These are phyloP conservation scores for Mimachlamys varia DNA, from an alignment of 2,888 invertebrate genomes.

Conservation along the genomic window DNA sequence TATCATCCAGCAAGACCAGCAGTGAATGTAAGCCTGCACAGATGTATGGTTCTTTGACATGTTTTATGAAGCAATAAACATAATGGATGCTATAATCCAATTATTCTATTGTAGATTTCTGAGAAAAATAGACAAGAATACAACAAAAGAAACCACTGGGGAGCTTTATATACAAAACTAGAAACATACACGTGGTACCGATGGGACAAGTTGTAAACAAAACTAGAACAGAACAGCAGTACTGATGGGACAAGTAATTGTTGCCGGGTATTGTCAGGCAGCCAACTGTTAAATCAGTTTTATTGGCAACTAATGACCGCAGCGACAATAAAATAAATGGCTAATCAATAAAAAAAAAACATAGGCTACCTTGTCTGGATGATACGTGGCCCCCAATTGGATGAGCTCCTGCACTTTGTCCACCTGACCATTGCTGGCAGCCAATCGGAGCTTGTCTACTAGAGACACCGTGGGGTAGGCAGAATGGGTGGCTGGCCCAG, in stretches of 20 bases:
- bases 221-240: no score
- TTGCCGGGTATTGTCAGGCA: neutral
- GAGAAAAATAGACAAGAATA: neutral
- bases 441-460: slow-evolving; percentile 78
- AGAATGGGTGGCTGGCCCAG: slow-evolving; percentile 26
- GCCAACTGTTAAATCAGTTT: slow-evolving; percentile 27
- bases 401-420: slow-evolving; percentile 78
- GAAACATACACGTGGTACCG: neutral
- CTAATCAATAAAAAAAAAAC: slow-evolving; percentile 27
- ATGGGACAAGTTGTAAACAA: neutral
- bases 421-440: slow-evolving; percentile 79
- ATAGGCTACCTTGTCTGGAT: slow-evolving; percentile 78
- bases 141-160: neutral
- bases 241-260: neutral
- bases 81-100: neutral
- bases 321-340: slow-evolving; percentile 36
- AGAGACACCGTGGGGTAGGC: slow-evolving; percentile 57
- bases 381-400: slow-evolving; percentile 76
- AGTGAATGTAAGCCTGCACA: no score
- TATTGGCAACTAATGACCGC: neutral
- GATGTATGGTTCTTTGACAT: no score
- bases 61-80: neutral
- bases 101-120: neutral
- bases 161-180: neutral
- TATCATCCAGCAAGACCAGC: no score